Conservation (phyloP, 1,140 invertebrate genomes). For the Dinothrombium tinctorium region DNA sequence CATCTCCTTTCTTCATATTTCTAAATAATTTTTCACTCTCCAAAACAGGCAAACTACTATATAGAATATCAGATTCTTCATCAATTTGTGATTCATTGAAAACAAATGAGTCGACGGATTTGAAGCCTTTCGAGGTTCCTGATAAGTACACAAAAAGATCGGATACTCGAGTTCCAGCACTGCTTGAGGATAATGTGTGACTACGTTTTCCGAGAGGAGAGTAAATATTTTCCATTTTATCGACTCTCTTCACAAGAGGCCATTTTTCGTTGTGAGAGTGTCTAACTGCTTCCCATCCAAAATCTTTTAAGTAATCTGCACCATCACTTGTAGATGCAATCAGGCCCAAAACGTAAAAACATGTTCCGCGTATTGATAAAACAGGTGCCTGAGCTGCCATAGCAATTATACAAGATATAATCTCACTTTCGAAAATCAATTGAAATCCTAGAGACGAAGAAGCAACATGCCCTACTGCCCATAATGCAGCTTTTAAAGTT, state of each 20-base stretch:
- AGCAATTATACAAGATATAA: slow-evolving; percentile 34
- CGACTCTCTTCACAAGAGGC: slow-evolving; percentile 37
- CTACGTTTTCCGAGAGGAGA: not conserved
- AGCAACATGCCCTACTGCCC: slow-evolving; percentile 62
- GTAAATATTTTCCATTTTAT: not conserved
- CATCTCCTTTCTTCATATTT: too few relatives aligned
- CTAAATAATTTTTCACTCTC: not conserved
- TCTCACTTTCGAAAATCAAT: slow-evolving; percentile 34
- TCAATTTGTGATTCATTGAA: not conserved
- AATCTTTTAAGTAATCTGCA: slow-evolving; percentile 40
- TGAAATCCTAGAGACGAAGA: slow-evolving; percentile 44
- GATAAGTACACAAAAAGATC: not conserved
- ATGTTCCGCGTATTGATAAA: slow-evolving; percentile 60
- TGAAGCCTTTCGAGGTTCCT: not conserved
- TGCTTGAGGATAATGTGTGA: too few relatives aligned
- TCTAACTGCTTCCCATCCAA: slow-evolving; percentile 58
- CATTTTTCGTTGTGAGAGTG: slow-evolving; percentile 55
- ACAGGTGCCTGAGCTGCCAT: slow-evolving; percentile 50
- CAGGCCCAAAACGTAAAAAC: slow-evolving; percentile 60
- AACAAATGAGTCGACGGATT: not conserved
- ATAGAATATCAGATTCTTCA: not conserved
- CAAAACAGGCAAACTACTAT: not conserved
- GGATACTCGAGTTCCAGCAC: not conserved
- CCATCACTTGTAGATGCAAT: slow-evolving; percentile 55
- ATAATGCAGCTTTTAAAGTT: slow-evolving; percentile 57